Conservation (phyloP, 2,888 invertebrate genomes). For the Epirrhoe tristata region DNA sequence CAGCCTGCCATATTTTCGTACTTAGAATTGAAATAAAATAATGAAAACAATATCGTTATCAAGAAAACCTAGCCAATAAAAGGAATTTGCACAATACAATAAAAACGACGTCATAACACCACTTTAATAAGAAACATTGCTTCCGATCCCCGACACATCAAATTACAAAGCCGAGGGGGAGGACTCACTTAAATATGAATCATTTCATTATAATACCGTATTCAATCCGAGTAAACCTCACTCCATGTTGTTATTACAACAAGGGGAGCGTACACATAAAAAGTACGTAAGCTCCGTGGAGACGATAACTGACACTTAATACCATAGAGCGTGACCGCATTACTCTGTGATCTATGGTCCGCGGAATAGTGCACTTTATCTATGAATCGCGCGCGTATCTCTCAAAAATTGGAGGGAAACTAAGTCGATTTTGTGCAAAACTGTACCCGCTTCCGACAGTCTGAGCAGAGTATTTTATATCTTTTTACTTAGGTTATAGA, state of each 20-base stretch:
- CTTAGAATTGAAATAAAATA: neutral
- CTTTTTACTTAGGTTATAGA: conserved; percentile 51
- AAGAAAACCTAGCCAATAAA: conserved; percentile 37
- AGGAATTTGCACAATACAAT: conserved; percentile 59
- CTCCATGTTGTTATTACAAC: conserved; percentile 82
- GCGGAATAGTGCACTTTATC: conserved; percentile 72
- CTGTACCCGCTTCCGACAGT: conserved; percentile 45
- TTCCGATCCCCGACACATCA: conserved; percentile 79
- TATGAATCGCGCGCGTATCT: conserved; percentile 67
- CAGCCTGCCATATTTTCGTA: neutral
- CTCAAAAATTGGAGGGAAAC: conserved; percentile 72
- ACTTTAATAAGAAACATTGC: conserved; percentile 84
- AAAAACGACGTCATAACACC: conserved; percentile 77
- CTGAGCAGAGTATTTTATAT: conserved; percentile 50
- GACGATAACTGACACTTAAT: conserved; percentile 85
- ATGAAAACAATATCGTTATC: conserved; percentile 17
- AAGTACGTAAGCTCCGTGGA: conserved; percentile 81
- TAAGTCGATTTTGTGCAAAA: conserved; percentile 59
- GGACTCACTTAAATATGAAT: conserved; percentile 86
- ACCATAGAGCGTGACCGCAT: conserved; percentile 84
- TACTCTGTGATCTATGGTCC: conserved; percentile 83
- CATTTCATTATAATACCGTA: conserved; percentile 85
- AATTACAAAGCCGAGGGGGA: conserved; percentile 78
- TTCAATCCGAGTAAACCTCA: conserved; percentile 84
- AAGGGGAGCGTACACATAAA: conserved; percentile 78